These are phyloP conservation scores for Drosophila grimshawi DNA, from an alignment of 1,140 invertebrate species.

Conservation along the genomic window DNA sequence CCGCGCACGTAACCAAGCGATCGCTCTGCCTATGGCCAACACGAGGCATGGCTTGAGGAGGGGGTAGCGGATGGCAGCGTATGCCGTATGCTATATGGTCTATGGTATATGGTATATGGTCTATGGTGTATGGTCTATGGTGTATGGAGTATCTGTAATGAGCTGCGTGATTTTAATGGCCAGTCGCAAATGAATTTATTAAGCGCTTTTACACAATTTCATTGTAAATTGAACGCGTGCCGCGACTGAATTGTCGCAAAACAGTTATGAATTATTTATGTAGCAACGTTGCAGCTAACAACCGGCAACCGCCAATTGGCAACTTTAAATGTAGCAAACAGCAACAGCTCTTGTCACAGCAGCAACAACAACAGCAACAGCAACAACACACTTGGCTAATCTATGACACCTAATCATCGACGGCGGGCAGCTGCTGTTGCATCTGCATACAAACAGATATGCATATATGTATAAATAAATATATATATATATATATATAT, in stretches of 20 bases:
- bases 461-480: constrained; percentile 13
- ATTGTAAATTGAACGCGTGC: constrained; percentile 81
- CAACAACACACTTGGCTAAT: constrained; percentile 29
- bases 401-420: constrained; percentile 59
- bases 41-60: not conserved
- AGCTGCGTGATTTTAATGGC: constrained; percentile 72
- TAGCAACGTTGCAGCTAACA: constrained; percentile 14
- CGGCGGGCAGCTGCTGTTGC: constrained; percentile 24
- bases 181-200: constrained; percentile 78
- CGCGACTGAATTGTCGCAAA: constrained; percentile 81
- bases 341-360: constrained; percentile 26
- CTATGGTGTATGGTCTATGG: no score
- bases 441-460: constrained; percentile 51
- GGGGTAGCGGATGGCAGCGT: not conserved
- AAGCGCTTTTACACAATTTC: constrained; percentile 82
- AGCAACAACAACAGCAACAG: constrained; percentile 6
- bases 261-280: constrained; percentile 83
- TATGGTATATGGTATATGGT: no score
- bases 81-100: no score
- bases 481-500: constrained; percentile 10
- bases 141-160: constrained; percentile 47
- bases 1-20: constrained; percentile 71
- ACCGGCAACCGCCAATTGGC: no score
- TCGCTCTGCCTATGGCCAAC: not conserved
- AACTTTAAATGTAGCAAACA: constrained; percentile 4